phyloP scores from a whole-genome alignment of 2,888 invertebrate species.

The Drosophila siamana region DNA sequence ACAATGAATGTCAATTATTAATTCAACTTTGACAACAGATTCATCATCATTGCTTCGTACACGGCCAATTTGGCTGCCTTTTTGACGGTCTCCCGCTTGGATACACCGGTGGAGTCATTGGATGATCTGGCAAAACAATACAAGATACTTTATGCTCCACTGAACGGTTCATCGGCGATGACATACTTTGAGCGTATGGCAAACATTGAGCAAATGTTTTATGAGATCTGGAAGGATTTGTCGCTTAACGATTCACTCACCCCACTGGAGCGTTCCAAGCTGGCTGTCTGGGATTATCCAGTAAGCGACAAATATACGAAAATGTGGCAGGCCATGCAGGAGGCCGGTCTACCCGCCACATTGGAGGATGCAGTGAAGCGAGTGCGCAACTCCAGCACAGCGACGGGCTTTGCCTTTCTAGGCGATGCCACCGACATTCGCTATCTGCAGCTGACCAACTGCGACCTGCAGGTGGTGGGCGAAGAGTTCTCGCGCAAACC shows the following conservation, averaged over 20 bases:
- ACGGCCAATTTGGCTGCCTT: conserved; percentile 99
- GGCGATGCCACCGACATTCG: conserved; percentile 97
- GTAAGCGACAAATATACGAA: conserved; percentile 99
- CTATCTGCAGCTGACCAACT: conserved; percentile 85
- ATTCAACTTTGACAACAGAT: conserved; percentile 85
- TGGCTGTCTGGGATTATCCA: conserved; percentile 99
- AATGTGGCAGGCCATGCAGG: conserved; percentile 98
- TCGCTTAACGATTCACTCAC: conserved; percentile 96
- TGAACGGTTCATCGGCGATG: conserved; percentile 94
- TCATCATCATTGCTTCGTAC: conserved; percentile 99
- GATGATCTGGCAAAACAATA: conserved; percentile 98
- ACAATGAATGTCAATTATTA: neutral
- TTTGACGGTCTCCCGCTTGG: conserved; percentile 96
- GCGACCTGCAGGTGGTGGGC: conserved; percentile 95
- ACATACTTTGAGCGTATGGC: conserved; percentile 98
- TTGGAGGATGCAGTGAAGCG: conserved; percentile 92
- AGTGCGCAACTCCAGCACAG: conserved; percentile 89
- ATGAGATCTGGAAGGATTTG: conserved; percentile 99
- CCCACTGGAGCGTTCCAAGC: conserved; percentile 94
- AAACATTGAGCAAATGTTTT: conserved; percentile 96
- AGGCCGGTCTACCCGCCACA: conserved; percentile 91
- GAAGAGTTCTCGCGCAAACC: conserved; percentile 99
- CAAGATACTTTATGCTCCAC: conserved; percentile 97
- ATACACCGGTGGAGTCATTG: conserved; percentile 95
- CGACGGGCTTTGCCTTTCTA: conserved; percentile 96